A percentile compares a stretch with the other conserved stretches of the same genome.
Conservation (phyloP, 2,113 vertebrate species). For the Coturnix japonica region DNA sequence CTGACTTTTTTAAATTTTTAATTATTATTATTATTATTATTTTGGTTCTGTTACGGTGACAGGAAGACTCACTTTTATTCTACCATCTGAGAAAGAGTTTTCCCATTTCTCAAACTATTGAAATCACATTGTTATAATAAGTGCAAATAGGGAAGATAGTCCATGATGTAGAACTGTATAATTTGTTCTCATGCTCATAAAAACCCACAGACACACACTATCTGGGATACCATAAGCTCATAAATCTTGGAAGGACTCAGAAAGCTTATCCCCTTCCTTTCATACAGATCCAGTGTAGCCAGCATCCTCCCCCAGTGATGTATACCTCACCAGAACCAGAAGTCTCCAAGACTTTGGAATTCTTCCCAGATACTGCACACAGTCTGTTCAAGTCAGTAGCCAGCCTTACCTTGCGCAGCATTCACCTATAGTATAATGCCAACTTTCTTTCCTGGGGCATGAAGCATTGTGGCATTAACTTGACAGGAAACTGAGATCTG, state of each 20-base stretch:
- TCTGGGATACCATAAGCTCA: background rate
- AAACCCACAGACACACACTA: background rate
- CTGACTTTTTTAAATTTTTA: background rate
- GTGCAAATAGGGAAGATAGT: background rate
- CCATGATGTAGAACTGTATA: background rate
- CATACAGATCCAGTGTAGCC: background rate
- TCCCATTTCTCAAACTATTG: background rate
- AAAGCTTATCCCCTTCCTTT: background rate
- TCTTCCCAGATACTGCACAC: background rate
- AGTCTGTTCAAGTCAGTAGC: background rate
- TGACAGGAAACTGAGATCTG: fast-evolving
- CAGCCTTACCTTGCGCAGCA: background rate
- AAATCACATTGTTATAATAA: background rate
- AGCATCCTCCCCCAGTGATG: background rate
- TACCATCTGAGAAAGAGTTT: background rate
- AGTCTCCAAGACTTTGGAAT: background rate
- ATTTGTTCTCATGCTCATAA: background rate
- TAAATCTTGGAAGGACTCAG: background rate
- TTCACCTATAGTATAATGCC: background rate
- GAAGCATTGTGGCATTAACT: no score
- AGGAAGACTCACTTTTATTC: fast-evolving
- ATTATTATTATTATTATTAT: background rate
- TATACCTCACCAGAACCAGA: background rate
- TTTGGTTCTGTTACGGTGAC: background rate
- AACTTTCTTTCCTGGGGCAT: background rate